Conservation (phyloP, 2,888 invertebrate genomes). For the Oxycera nigricornis region DNA sequence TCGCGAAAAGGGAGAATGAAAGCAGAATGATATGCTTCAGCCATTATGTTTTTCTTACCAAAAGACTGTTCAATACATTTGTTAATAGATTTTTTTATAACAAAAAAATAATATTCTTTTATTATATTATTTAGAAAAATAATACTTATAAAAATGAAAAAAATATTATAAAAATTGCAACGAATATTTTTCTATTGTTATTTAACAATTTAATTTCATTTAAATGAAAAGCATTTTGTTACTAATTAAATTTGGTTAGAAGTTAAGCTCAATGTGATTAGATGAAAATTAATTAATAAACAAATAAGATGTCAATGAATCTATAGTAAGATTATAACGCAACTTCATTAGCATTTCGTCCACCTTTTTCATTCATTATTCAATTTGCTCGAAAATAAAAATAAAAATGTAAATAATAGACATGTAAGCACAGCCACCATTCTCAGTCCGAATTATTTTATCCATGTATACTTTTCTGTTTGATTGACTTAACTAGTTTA, state of each 20-base stretch:
- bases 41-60: conserved; percentile 34
- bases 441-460: background rate
- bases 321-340: background rate
- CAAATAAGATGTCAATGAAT: background rate
- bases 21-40: conserved; percentile 11
- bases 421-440: background rate
- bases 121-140: conserved; percentile 24
- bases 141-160: background rate
- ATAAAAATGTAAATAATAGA: conserved; percentile 1
- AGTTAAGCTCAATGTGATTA: background rate
- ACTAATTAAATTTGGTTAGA: background rate
- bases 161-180: background rate
- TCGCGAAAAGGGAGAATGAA: background rate
- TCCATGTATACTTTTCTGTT: background rate
- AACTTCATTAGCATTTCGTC: background rate
- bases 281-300: background rate
- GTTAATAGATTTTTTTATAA: conserved; percentile 21
- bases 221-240: too few relatives aligned
- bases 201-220: conserved; percentile 1
- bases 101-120: background rate
- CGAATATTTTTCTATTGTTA: background rate
- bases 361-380: too few relatives aligned
- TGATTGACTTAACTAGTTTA: background rate
- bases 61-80: conserved; percentile 38
- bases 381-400: too few relatives aligned